Percentiles rank a stretch among this genome's conserved stretches.
Evolutionary conservation across 2,888 invertebrate species (phyloP).

Genomic region (Myopa tessellatipennis): DNA sequence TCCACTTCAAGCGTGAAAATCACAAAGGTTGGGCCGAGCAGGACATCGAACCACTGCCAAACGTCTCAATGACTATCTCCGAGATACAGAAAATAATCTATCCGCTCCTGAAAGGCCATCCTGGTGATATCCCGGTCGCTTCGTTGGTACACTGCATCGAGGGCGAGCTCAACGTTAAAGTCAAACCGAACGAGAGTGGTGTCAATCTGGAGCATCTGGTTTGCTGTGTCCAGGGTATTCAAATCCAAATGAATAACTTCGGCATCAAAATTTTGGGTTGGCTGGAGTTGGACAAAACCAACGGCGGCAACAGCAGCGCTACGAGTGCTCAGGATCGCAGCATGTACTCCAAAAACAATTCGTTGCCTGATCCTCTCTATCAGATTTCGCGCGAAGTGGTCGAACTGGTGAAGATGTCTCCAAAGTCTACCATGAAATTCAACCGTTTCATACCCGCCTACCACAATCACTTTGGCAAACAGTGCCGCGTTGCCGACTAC

Average conservation of each 20-base stretch:
- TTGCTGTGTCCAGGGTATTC: slow-evolving; percentile 82
- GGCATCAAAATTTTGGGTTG: slow-evolving; percentile 67
- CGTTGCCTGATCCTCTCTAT: slow-evolving; percentile 68
- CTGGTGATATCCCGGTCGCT: slow-evolving; percentile 66
- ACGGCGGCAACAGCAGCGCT: slow-evolving; percentile 7
- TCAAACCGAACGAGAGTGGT: slow-evolving; percentile 71
- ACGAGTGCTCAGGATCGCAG: slow-evolving; percentile 36
- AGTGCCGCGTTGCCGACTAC: slow-evolving; percentile 95
- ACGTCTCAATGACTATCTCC: slow-evolving; percentile 68
- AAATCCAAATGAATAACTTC: slow-evolving; percentile 67
- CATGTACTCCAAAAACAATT: slow-evolving; percentile 59
- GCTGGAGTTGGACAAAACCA: slow-evolving; percentile 61
- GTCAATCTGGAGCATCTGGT: slow-evolving; percentile 92
- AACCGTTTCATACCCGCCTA: slow-evolving; percentile 93
- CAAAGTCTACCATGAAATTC: slow-evolving; percentile 84
- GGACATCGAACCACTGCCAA: slow-evolving; percentile 75
- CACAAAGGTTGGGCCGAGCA: slow-evolving; percentile 83
- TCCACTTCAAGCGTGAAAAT: slow-evolving; percentile 72
- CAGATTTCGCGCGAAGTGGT: slow-evolving; percentile 89
- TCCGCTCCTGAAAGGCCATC: slow-evolving; percentile 63
- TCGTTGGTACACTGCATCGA: slow-evolving; percentile 66
- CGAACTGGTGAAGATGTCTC: slow-evolving; percentile 84
- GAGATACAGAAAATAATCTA: slow-evolving; percentile 66
- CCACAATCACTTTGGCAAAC: slow-evolving; percentile 95
- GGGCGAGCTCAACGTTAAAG: slow-evolving; percentile 60